Evolutionary conservation across 2,113 vertebrate species (phyloP).

Genomic region (Phycodurus eques): DNA sequence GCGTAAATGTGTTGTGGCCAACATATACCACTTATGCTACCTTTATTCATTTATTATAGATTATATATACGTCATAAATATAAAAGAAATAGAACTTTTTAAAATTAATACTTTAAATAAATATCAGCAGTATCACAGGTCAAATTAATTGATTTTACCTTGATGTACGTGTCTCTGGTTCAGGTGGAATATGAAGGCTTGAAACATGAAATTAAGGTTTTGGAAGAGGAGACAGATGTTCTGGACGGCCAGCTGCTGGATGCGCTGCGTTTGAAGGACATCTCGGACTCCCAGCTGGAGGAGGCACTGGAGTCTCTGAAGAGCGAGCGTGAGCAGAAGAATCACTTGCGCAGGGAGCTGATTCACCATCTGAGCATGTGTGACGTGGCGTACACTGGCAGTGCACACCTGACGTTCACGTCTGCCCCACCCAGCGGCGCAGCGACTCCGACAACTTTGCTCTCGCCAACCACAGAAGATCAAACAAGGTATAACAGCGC

Average conservation of each 20-base stretch:
- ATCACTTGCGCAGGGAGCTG: slow-evolving; percentile 88
- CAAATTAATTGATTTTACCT: background rate
- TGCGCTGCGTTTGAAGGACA: slow-evolving; percentile 89
- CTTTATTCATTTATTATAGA: no score
- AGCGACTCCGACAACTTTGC: slow-evolving; percentile 63
- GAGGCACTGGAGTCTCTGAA: slow-evolving; percentile 93
- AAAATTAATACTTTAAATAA: no score
- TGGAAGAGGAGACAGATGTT: slow-evolving; percentile 90
- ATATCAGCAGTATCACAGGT: no score
- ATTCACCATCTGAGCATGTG: slow-evolving; percentile 89
- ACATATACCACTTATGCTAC: no score
- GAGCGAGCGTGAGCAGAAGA: slow-evolving; percentile 93
- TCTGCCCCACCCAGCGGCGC: slow-evolving; percentile 81
- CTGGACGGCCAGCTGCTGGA: slow-evolving; percentile 94
- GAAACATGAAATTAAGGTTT: slow-evolving; percentile 95
- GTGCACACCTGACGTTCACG: slow-evolving; percentile 83
- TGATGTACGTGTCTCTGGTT: slow-evolving; percentile 5
- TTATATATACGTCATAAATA: no score
- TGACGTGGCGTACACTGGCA: slow-evolving; percentile 82
- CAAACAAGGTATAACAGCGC: slow-evolving; percentile 47
- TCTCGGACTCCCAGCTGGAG: slow-evolving; percentile 88
- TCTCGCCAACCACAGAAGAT: slow-evolving; percentile 81
- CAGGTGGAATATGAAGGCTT: slow-evolving; percentile 98
- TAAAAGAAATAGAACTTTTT: no score
- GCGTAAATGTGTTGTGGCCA: no score